A percentile compares a stretch with the other conserved stretches of the same genome.
Evolutionary conservation across 2,113 vertebrate genomes (phyloP).

Genomic region (Scartelaos histophorus): DNA sequence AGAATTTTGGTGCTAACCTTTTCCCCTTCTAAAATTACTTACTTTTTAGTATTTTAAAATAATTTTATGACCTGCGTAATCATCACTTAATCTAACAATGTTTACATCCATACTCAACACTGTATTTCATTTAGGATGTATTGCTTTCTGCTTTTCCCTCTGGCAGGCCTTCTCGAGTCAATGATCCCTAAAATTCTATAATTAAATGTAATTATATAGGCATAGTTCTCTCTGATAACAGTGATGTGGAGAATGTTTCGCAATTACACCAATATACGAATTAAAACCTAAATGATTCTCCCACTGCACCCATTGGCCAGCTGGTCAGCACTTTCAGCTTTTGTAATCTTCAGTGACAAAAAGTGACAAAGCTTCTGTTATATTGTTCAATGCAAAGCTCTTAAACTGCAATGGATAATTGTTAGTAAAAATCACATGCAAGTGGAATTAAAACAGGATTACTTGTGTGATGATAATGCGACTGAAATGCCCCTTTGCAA

Average conservation of each 20-base stretch:
- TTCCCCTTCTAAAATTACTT: too few relatives aligned
- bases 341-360: not conserved
- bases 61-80: not conserved
- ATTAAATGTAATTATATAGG: conserved; percentile 23
- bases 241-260: conserved; percentile 7
- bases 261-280: not conserved
- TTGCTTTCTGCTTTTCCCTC: not conserved
- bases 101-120: not conserved
- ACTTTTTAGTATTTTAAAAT: not conserved
- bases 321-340: conserved; percentile 15
- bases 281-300: conserved; percentile 3
- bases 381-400: conserved; percentile 34
- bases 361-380: not conserved
- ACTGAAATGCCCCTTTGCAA: conserved; percentile 29
- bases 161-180: conserved; percentile 1
- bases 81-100: not conserved
- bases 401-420: conserved; percentile 29
- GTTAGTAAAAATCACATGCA: conserved; percentile 25
- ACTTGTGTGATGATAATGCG: conserved; percentile 41
- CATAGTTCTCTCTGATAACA: conserved; percentile 18
- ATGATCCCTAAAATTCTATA: conserved; percentile 23
- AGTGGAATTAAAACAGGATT: conserved; percentile 13
- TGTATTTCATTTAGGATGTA: conserved; percentile 1
- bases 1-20: too few relatives aligned
- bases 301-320: not conserved